phyloP scores from a whole-genome alignment of 1,140 invertebrate species.

The Neelides sp. region DNA sequence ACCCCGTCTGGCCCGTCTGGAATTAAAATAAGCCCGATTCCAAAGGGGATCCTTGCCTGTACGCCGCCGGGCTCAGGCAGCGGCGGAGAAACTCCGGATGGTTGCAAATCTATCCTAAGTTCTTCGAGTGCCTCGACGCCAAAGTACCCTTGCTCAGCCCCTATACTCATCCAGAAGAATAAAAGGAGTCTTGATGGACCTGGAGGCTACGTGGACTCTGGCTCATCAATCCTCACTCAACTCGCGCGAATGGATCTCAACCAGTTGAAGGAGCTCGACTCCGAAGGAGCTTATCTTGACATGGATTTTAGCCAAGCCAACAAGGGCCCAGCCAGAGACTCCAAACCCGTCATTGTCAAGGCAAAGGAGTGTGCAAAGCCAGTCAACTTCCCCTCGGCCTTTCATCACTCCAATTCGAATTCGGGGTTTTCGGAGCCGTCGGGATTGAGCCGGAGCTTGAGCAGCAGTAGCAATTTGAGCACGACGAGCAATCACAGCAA shows the following conservation, averaged over 20 bases:
- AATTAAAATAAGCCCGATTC: slow-evolving; percentile 21
- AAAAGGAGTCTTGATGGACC: slow-evolving; percentile 3
- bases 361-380: slow-evolving; percentile 15
- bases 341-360: slow-evolving; percentile 18
- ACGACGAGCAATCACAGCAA: slow-evolving; percentile 22
- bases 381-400: neutral
- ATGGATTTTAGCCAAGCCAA: slow-evolving; percentile 25
- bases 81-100: neutral
- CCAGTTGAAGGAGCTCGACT: slow-evolving; percentile 22
- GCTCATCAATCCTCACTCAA: slow-evolving; percentile 20
- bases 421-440: slow-evolving; percentile 1
- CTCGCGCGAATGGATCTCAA: slow-evolving; percentile 30
- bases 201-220: slow-evolving; percentile 8
- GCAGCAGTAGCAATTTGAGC: slow-evolving; percentile 23
- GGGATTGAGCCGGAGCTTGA: slow-evolving; percentile 16
- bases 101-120: slow-evolving; percentile 2
- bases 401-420: too few species aligned
- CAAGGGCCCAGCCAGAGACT: neutral
- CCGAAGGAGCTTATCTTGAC: slow-evolving; percentile 26
- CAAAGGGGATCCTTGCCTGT: slow-evolving; percentile 11
- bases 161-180: slow-evolving; percentile 26
- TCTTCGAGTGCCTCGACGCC: neutral
- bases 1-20: neutral
- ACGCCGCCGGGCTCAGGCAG: too few species aligned
- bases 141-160: slow-evolving; percentile 24